Base-by-base conservation (phyloP, 1,140 invertebrate species). In the Homalodisca vitripennis region DNA sequence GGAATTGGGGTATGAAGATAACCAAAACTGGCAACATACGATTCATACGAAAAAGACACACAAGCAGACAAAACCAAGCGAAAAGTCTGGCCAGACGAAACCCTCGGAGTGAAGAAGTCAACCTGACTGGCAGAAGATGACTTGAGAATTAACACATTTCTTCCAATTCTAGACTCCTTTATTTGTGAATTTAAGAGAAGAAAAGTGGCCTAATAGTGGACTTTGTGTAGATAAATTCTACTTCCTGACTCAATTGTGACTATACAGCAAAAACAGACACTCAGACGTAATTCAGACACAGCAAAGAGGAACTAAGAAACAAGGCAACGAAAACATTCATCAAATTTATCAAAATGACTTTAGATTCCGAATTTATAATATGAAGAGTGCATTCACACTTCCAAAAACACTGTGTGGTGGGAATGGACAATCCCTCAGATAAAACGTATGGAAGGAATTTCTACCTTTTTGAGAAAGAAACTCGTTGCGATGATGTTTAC, bases 191-290 rank as follows among this genome's bases (percentile, higher is more conserved):
- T n/a, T n/a, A n/a, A n/a, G n/a, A n/a, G n/a, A n/a, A n/a, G n/a
- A n/a, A n/a, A n/a, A n/a, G 34, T 64, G 24, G 70, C 69, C 68
- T 31, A 65, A 1, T 47, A 68, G 67, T n/a, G 69, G 13, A 72
- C 66, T 31, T 60, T 66, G 72, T 70, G 32, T 68, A 13, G 53
- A 69, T 17, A n/a, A 66, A 1, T 75, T n/a, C n/a, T n/a, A n/a
- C n/a, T n/a, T n/a, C n/a, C n/a, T n/a, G n/a, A n/a, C n/a, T n/a
- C n/a, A n/a, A 74, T 63, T 10, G 26, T 0, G 24, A 60, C 22
- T 71, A 70, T 24, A 66, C 71, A 53, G 48, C 67, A 10, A 74
- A 69, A 69, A 73, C 74, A 34, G 60, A 70, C 26, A 66, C 69
- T 29, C 32, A 73, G 1, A 72, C 72, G 66, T 13, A 74, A 29